Conservation (phyloP, 2,113 vertebrate genomes). For the Athene cunicularia region DNA sequence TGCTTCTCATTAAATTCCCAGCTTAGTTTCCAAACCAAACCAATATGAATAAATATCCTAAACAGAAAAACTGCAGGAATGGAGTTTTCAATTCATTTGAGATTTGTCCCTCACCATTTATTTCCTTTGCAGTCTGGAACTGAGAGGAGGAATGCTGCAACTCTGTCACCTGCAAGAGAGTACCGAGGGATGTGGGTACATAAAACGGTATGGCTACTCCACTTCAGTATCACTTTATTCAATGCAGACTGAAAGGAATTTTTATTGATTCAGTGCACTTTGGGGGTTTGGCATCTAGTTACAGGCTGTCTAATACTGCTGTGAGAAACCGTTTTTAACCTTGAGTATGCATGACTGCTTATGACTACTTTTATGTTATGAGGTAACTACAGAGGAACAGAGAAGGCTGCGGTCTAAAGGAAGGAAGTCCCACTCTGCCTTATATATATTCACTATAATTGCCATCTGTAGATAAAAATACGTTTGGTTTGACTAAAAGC, state of each 20-base stretch:
- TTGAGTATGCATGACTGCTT: not conserved
- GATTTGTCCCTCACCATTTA: not conserved
- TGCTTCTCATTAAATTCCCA: not conserved
- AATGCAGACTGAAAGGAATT: not conserved
- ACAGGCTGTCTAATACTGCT: conserved; percentile 19
- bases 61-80: not conserved
- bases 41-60: not conserved
- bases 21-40: conserved; percentile 3
- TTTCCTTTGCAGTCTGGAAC: conserved; percentile 1
- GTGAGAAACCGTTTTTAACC: conserved; percentile 22
- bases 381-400: conserved; percentile 21
- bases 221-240: not conserved
- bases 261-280: conserved; percentile 49
- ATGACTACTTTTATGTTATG: conserved; percentile 1
- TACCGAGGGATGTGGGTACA: not conserved
- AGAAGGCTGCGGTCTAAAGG: not conserved
- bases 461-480: not conserved
- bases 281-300: conserved; percentile 33
- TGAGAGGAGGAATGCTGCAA: not conserved
- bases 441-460: conserved; percentile 17
- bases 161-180: not conserved
- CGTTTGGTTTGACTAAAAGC: not conserved
- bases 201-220: not conserved
- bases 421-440: conserved; percentile 28
- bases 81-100: not conserved